These are phyloP conservation scores for Aplysia californica DNA, from an alignment of 1,140 invertebrate genomes.

Conservation along the genomic window DNA sequence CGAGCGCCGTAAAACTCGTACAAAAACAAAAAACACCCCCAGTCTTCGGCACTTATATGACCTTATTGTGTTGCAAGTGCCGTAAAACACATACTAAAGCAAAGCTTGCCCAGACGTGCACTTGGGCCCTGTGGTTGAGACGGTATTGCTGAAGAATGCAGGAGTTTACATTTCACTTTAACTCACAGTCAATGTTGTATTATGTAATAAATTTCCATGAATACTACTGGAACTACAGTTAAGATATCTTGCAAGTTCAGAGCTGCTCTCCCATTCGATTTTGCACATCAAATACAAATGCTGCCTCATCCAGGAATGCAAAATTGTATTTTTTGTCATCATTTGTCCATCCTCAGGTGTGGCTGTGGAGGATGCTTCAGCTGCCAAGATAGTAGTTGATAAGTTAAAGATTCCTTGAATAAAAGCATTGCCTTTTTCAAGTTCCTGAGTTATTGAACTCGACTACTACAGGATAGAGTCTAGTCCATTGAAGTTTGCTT, in stretches of 20 bases:
- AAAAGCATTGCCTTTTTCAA: neutral
- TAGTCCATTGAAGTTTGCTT: neutral
- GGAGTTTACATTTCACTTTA: slow-evolving; percentile 1
- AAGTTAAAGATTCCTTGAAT: slow-evolving; percentile 4
- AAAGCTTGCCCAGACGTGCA: too few species aligned
- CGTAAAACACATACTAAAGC: too few species aligned
- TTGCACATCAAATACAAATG: neutral
- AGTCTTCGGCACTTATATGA: too few species aligned
- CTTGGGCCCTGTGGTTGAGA: too few species aligned
- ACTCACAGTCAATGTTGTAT: neutral
- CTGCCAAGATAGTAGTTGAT: slow-evolving; percentile 68
- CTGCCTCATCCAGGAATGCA: neutral
- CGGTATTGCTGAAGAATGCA: too few species aligned
- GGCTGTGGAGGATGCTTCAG: slow-evolving; percentile 70
- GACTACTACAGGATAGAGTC: neutral
- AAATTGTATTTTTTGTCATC: slow-evolving; percentile 1
- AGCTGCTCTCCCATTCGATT: neutral
- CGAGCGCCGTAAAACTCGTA: too few species aligned
- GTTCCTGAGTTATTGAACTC: neutral
- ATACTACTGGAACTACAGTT: neutral
- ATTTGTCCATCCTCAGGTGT: slow-evolving; percentile 65
- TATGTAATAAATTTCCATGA: neutral
- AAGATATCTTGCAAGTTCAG: neutral
- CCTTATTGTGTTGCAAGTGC: too few species aligned
- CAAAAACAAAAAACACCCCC: too few species aligned